Percentiles rank a stretch among this genome's conserved stretches.
These are phyloP conservation scores for Rhodeus uyekii DNA, from an alignment of 2,797 vertebrate species.

Conservation along the genomic window DNA sequence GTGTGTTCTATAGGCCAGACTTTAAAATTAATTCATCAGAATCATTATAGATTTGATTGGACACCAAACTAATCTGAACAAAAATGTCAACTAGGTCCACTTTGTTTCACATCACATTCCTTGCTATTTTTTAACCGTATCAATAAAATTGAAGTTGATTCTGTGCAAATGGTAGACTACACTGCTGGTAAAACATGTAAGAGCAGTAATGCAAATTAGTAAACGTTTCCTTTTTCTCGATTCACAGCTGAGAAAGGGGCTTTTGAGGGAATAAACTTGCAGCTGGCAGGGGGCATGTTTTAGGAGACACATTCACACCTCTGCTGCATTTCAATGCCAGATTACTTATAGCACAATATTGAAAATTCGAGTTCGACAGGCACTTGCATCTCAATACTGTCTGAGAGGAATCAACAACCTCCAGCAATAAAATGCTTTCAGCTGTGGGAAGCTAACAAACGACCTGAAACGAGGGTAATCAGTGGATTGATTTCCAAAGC, in stretches of 20 bases:
- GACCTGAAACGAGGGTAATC: constrained; percentile 17
- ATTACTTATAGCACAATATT: constrained; percentile 78
- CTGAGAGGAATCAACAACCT: constrained; percentile 80
- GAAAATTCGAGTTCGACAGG: constrained; percentile 67
- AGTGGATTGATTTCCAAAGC: background rate
- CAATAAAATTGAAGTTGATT: background rate
- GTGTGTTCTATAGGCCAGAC: constrained; percentile 40
- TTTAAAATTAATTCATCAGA: constrained; percentile 41
- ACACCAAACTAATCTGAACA: no score
- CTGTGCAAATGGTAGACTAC: background rate
- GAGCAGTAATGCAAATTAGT: constrained; percentile 42
- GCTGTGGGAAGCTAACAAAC: constrained; percentile 51
- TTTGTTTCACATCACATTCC: background rate
- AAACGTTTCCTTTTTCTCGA: constrained; percentile 8
- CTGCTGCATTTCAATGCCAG: constrained; percentile 77
- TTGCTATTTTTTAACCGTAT: background rate
- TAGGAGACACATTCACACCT: constrained; percentile 77
- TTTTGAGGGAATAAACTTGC: constrained; percentile 74
- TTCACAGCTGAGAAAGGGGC: constrained; percentile 53
- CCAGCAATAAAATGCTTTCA: constrained; percentile 32
- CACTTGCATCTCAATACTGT: constrained; percentile 79
- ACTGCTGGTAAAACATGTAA: background rate
- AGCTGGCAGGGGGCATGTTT: constrained; percentile 71
- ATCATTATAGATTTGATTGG: constrained; percentile 37
- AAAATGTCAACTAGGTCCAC: constrained; percentile 16